Evolutionary conservation across 2,888 invertebrate species (phyloP), one percentile per base, ranked within the genome.

Genomic region (Orthosia incerta): DNA sequence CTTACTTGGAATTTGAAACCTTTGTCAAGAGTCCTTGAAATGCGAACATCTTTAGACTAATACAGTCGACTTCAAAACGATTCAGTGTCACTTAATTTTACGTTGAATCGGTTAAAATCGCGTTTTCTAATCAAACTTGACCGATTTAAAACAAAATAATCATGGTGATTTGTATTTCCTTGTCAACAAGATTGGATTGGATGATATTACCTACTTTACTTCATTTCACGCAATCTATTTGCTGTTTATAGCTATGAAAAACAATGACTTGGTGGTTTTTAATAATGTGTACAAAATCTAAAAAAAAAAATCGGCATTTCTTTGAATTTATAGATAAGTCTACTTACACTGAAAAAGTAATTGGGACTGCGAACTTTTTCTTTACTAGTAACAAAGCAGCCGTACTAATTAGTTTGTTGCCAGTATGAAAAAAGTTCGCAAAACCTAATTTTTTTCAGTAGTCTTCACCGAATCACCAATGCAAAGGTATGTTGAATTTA

Each of bases 31-130:
- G 72, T 64, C 79, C 83, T 80, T 80, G 83, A 64, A 78, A 53
- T 23, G 23, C 4, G 67, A 55, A 56, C n/a, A 67, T 61, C 63
- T 72, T 72, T 7, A 39, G 46, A n/a, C 31, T 0, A 69, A 55
- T 80, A 82, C 80, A 68, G 79, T 82, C 60, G 51, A n/a, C n/a
- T 31, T 9, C 83, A 82, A 63, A 82, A 82, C 9, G 4, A 60
- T 31, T 56, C 12, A 3, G 15, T 3, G 5, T 13, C 11, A 23
- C 2, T n/a, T 48, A 45, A 79, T 55, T 76, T 46, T 39, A 45
- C n/a, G 13, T 20, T 59, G 23, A 64, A 59, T 57, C 20, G 2
- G 13, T 31, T 56, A n/a, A 45, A 51, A 60, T 23, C 55, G 56
- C 9, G 53, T 68, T 48, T 45, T 4, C 13, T 45, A 20, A 64